phyloP scores from a whole-genome alignment of 2,113 vertebrate species.

The Macquaria australasica region DNA sequence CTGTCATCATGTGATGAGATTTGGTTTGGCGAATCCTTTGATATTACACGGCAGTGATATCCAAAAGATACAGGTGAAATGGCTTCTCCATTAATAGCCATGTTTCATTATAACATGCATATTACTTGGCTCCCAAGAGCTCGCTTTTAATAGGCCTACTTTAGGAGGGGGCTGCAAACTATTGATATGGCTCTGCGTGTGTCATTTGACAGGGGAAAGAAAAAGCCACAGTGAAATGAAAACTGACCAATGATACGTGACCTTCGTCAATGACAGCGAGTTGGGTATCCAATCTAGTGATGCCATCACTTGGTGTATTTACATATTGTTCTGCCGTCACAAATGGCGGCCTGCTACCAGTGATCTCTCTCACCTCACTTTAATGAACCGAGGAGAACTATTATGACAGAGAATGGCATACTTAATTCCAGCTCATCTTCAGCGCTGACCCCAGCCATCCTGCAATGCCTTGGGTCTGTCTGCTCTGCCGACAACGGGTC shows the following conservation, averaged over 20 bases:
- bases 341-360: slow-evolving; percentile 66
- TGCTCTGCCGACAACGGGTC: slow-evolving; percentile 91
- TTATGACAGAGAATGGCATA: slow-evolving; percentile 96
- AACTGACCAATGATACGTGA: slow-evolving; percentile 84
- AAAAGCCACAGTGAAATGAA: slow-evolving; percentile 73
- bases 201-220: slow-evolving; percentile 74
- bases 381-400: slow-evolving; percentile 96
- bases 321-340: slow-evolving; percentile 73
- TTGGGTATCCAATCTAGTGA: slow-evolving; percentile 65
- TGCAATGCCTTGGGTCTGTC: slow-evolving; percentile 93
- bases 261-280: slow-evolving; percentile 84
- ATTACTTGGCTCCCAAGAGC: slow-evolving; percentile 88
- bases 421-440: slow-evolving; percentile 99
- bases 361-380: slow-evolving; percentile 90
- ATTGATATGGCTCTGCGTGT: slow-evolving; percentile 77
- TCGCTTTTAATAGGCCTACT: slow-evolving; percentile 85
- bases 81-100: slow-evolving; percentile 88
- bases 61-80: slow-evolving; percentile 88
- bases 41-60: slow-evolving; percentile 86
- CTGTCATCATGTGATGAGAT: slow-evolving; percentile 85
- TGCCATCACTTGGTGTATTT: slow-evolving; percentile 83
- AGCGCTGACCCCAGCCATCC: slow-evolving; percentile 88
- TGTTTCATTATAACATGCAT: slow-evolving; percentile 91
- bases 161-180: slow-evolving; percentile 77
- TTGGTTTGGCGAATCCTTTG: slow-evolving; percentile 84